These are phyloP conservation scores for Zaprionus obscuricornis DNA, from an alignment of 2,888 invertebrate genomes.

Conservation along the genomic window DNA sequence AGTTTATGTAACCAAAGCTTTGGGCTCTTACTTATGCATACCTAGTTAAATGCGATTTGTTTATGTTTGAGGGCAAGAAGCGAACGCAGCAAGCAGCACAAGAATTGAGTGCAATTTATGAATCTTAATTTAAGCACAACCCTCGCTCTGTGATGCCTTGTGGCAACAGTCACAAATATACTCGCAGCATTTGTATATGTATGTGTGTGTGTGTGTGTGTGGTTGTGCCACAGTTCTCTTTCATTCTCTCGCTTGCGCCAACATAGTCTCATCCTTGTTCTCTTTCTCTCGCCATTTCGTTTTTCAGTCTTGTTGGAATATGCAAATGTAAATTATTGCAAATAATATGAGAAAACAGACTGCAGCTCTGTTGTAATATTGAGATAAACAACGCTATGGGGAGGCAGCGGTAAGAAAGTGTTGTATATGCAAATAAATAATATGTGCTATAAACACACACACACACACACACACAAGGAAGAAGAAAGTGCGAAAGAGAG, in stretches of 20 bases:
- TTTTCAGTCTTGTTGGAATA: slow-evolving; percentile 20
- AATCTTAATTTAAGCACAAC: slow-evolving; percentile 38
- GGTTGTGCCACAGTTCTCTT: background rate
- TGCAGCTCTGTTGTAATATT: slow-evolving; percentile 43
- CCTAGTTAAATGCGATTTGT: slow-evolving; percentile 43
- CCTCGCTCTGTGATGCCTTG: background rate
- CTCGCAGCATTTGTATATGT: too few species aligned
- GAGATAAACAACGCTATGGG: slow-evolving; percentile 31
- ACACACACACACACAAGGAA: too few species aligned
- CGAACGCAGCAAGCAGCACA: too few species aligned
- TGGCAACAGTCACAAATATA: too few species aligned
- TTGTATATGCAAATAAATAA: slow-evolving; percentile 36
- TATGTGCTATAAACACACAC: slow-evolving; percentile 26
- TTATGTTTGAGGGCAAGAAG: slow-evolving; percentile 33
- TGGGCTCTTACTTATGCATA: slow-evolving; percentile 33
- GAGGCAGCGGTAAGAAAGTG: background rate
- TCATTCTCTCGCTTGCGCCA: slow-evolving; percentile 2
- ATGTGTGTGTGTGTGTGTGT: too few species aligned
- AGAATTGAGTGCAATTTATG: slow-evolving; percentile 49
- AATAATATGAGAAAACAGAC: slow-evolving; percentile 54
- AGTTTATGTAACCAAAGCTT: slow-evolving; percentile 5
- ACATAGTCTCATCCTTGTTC: background rate
- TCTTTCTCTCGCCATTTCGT: slow-evolving; percentile 4
- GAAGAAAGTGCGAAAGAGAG: too few species aligned
- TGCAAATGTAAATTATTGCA: slow-evolving; percentile 58